Conservation (phyloP, 2,797 vertebrate species). For the Lepus townsendii region DNA sequence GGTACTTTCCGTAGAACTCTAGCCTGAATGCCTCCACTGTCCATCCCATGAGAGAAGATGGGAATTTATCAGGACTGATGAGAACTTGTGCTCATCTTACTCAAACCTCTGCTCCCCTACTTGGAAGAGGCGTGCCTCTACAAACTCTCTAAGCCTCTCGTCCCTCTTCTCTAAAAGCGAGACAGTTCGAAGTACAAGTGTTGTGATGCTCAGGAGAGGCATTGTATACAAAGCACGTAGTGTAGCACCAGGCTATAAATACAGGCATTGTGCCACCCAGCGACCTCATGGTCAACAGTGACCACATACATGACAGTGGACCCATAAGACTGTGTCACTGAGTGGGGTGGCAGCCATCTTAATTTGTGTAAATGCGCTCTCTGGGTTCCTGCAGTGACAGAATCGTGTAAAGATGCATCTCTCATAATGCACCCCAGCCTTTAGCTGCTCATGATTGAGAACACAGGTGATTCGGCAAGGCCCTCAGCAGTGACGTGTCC, state of each 20-base stretch:
- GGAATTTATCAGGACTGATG: background rate
- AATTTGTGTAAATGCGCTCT: too few species aligned
- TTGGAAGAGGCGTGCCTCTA: background rate
- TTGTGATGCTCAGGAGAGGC: background rate
- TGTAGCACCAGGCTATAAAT: background rate
- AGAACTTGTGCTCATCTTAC: background rate
- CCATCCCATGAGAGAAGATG: background rate
- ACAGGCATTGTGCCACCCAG: background rate
- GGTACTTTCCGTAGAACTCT: background rate
- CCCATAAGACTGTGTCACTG: too few species aligned
- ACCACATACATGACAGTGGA: too few species aligned
- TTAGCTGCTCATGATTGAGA: too few species aligned
- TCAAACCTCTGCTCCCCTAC: background rate
- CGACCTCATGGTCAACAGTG: too few species aligned
- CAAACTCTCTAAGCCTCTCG: background rate
- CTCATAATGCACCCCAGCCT: too few species aligned
- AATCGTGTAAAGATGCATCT: too few species aligned
- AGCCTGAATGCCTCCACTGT: background rate
- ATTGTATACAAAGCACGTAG: background rate
- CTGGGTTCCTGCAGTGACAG: too few species aligned
- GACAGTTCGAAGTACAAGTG: background rate
- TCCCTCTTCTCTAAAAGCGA: background rate
- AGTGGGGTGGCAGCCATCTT: too few species aligned
- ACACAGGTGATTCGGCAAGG: background rate
- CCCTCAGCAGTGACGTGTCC: fast-evolving